Evolutionary conservation across 1,140 invertebrate genomes (phyloP).

Genomic region (Drosophila aff.): DNA sequence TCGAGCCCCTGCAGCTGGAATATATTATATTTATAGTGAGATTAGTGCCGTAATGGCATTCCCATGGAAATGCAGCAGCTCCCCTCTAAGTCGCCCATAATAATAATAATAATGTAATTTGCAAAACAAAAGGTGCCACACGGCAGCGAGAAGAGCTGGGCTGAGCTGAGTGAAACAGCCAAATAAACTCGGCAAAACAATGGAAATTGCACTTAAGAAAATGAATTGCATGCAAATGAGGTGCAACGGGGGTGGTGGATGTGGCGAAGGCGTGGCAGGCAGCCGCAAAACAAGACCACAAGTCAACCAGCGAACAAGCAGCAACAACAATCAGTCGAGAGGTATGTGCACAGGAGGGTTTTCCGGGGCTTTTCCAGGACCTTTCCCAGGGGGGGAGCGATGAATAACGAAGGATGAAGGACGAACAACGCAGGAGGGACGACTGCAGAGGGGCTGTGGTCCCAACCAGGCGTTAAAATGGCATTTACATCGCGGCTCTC

Average conservation of each 20-base stretch:
- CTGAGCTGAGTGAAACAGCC: conserved; percentile 28
- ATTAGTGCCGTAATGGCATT: conserved; percentile 35
- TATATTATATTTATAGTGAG: conserved; percentile 46
- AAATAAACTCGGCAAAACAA: conserved; percentile 77
- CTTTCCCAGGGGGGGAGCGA: background rate
- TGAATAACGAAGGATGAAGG: conserved; percentile 1
- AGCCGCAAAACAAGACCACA: conserved; percentile 74
- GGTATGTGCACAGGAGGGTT: conserved; percentile 35
- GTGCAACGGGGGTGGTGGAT: conserved; percentile 27
- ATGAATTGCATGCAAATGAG: conserved; percentile 83
- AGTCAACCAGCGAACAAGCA: conserved; percentile 74
- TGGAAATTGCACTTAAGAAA: conserved; percentile 83
- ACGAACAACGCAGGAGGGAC: background rate
- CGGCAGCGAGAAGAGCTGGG: conserved; percentile 19
- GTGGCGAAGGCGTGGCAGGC: conserved; percentile 9
- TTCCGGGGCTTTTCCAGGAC: conserved; percentile 9
- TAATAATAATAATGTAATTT: conserved; percentile 80
- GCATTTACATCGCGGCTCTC: conserved; percentile 51
- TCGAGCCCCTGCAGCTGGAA: conserved; percentile 20
- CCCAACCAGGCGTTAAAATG: conserved; percentile 69
- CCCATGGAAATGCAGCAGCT: conserved; percentile 17
- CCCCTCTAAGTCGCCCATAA: conserved; percentile 50
- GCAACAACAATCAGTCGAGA: conserved; percentile 35
- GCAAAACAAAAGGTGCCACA: conserved; percentile 60
- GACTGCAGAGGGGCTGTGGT: conserved; percentile 15